Percentiles rank a stretch among this genome's conserved stretches.
Evolutionary conservation across 2,113 vertebrate species (phyloP).

Genomic region (Stigmatopora argus): DNA sequence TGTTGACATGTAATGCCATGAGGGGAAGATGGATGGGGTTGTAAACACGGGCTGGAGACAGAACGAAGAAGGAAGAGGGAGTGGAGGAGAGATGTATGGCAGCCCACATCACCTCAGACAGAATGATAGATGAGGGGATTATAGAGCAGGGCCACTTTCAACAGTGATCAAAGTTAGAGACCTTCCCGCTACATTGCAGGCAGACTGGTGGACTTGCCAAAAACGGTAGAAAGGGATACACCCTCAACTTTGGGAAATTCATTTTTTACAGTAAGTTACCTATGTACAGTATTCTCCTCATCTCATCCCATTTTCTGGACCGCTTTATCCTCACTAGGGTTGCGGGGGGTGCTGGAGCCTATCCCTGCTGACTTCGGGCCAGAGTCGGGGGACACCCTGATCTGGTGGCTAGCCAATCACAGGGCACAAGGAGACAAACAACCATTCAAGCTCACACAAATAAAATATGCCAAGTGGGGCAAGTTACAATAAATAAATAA

Average conservation of each 20-base stretch:
- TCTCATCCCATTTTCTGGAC: too few species aligned
- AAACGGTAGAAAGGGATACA: slow-evolving; percentile 28
- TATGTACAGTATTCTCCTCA: slow-evolving; percentile 28
- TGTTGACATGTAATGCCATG: slow-evolving; percentile 25
- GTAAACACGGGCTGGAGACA: slow-evolving; percentile 37
- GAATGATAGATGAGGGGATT: slow-evolving; percentile 67
- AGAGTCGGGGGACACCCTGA: too few species aligned
- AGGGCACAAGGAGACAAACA: too few species aligned
- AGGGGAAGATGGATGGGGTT: slow-evolving; percentile 51
- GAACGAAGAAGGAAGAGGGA: slow-evolving; percentile 28
- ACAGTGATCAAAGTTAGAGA: slow-evolving; percentile 56
- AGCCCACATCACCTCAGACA: slow-evolving; percentile 51
- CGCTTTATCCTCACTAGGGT: too few species aligned
- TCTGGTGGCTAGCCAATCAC: too few species aligned
- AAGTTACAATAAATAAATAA: slow-evolving; percentile 9
- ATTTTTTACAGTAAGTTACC: not conserved
- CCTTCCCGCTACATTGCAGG: slow-evolving; percentile 29
- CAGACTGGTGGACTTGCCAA: slow-evolving; percentile 34
- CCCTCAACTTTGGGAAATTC: slow-evolving; percentile 6
- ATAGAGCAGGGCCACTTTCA: slow-evolving; percentile 53
- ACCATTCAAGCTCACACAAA: slow-evolving; percentile 32
- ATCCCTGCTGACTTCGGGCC: too few species aligned
- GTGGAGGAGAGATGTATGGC: slow-evolving; percentile 59
- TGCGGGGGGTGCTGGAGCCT: too few species aligned
- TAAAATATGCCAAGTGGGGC: slow-evolving; percentile 27